phyloP scores from a whole-genome alignment of 2,888 invertebrate species.

The Nomada ruficornis region DNA sequence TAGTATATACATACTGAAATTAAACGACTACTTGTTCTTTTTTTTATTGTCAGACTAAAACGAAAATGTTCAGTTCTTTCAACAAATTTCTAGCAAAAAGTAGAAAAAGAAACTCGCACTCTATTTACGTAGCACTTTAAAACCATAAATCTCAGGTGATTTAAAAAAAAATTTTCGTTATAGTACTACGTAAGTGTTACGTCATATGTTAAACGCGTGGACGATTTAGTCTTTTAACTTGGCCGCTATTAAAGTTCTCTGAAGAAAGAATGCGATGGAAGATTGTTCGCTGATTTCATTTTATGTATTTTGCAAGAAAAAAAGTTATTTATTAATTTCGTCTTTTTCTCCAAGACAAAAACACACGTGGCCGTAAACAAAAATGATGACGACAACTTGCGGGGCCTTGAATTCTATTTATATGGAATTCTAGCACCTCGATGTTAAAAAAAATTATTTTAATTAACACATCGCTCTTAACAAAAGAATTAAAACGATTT shows the following conservation, averaged over 20 bases:
- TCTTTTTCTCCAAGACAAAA: background rate
- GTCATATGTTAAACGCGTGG: constrained; percentile 1
- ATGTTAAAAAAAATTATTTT: background rate
- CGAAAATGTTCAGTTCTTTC: too few relatives aligned
- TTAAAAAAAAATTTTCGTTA: background rate
- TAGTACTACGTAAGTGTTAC: background rate
- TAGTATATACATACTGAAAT: too few relatives aligned
- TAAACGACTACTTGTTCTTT: too few relatives aligned
- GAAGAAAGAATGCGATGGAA: background rate
- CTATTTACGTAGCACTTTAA: background rate
- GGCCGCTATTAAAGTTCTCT: background rate
- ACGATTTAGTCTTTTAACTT: constrained; percentile 4
- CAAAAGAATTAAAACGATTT: too few relatives aligned
- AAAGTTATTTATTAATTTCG: background rate
- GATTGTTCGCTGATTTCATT: background rate
- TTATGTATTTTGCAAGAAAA: background rate
- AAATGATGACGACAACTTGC: background rate
- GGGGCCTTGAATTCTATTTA: constrained; percentile 10
- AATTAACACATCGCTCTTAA: too few relatives aligned
- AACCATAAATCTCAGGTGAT: background rate
- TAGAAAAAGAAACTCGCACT: background rate
- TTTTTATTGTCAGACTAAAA: too few relatives aligned
- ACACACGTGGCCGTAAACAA: background rate
- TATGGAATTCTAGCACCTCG: background rate
- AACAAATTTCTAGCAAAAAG: background rate